Evolutionary conservation across 2,113 vertebrate species (phyloP).

Genomic region (Herpetotheres cachinnans): DNA sequence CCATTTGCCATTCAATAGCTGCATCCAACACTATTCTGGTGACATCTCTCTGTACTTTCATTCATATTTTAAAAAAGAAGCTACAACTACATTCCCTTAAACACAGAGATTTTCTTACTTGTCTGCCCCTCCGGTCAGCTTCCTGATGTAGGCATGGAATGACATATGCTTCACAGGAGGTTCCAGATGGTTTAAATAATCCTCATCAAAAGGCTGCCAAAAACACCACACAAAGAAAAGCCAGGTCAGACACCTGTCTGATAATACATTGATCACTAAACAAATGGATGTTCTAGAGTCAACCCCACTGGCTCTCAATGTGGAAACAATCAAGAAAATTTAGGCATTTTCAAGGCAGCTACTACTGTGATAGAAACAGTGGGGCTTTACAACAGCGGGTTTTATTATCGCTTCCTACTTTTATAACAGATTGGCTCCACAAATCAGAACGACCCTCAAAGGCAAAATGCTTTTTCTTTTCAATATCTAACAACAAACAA

Average conservation of each 20-base stretch:
- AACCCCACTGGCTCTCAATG: background rate
- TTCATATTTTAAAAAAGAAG: background rate
- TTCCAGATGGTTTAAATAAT: slow-evolving; percentile 98
- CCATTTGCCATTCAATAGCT: background rate
- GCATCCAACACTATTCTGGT: background rate
- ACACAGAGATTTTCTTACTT: slow-evolving; percentile 80
- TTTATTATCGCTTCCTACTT: slow-evolving; percentile 8
- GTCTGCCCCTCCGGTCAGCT: slow-evolving; percentile 95
- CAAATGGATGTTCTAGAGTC: slow-evolving; percentile 40
- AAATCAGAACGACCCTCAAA: slow-evolving; percentile 3
- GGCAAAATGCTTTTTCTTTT: background rate
- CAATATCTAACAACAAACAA: background rate
- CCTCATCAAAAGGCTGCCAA: slow-evolving; percentile 94
- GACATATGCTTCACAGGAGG: slow-evolving; percentile 99
- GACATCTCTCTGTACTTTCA: background rate
- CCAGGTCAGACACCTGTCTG: slow-evolving; percentile 25
- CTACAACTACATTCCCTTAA: background rate
- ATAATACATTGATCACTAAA: background rate
- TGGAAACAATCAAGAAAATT: slow-evolving; percentile 23
- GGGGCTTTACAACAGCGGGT: background rate
- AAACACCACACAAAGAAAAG: slow-evolving; percentile 2
- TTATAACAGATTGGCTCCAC: background rate
- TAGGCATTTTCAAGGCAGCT: slow-evolving; percentile 30
- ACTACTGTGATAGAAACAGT: background rate
- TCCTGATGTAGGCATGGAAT: slow-evolving; percentile 98